Conservation (phyloP, 2,888 invertebrate species). For the Esperia sulphurella region DNA sequence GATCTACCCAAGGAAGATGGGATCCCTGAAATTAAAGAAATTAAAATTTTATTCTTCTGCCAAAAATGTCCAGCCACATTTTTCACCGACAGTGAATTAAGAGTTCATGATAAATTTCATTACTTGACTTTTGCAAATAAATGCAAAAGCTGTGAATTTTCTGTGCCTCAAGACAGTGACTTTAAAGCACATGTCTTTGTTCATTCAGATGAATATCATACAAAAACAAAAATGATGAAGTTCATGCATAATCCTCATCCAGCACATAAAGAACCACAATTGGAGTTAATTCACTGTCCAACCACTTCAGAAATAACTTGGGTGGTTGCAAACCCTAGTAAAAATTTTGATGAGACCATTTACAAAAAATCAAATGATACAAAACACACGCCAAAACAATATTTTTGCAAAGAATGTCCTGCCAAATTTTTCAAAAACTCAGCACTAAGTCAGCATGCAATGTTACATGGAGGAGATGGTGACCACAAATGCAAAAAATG, state of each 20-base stretch:
- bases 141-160: constrained; percentile 89
- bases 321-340: constrained; percentile 56
- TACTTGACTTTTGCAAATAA: constrained; percentile 80
- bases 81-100: constrained; percentile 85
- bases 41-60: constrained; percentile 84
- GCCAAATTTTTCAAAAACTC: constrained; percentile 86
- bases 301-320: constrained; percentile 57
- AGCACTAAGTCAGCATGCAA: constrained; percentile 84
- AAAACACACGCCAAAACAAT: constrained; percentile 60
- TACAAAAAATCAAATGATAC: constrained; percentile 42
- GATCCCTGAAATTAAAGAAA: constrained; percentile 32
- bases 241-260: constrained; percentile 82
- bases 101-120: constrained; percentile 86
- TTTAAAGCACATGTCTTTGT: constrained; percentile 84
- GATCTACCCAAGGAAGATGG: constrained; percentile 43
- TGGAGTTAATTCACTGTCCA: constrained; percentile 60
- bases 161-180: constrained; percentile 84
- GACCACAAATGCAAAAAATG: constrained; percentile 85
- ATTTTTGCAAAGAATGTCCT: constrained; percentile 82
- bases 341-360: constrained; percentile 40
- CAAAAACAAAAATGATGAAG: constrained; percentile 84
- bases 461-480: constrained; percentile 82
- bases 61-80: constrained; percentile 91
- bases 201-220: constrained; percentile 89
- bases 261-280: constrained; percentile 81